Percentiles rank a stretch among this genome's conserved stretches.
These are phyloP conservation scores for Gymnocypris eckloni DNA, from an alignment of 2,797 vertebrate species.

Conservation along the genomic window DNA sequence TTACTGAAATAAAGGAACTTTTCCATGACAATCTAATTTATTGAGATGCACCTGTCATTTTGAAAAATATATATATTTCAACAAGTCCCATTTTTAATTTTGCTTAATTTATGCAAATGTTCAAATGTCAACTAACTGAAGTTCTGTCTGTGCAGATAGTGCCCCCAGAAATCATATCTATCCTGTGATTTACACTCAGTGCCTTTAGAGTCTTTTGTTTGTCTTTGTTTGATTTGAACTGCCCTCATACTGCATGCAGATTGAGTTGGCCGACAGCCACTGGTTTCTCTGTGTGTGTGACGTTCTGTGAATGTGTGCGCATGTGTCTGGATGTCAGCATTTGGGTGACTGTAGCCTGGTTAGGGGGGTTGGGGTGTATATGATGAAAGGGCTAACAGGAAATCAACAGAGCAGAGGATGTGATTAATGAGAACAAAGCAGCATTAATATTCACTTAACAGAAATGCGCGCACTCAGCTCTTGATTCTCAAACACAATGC, in stretches of 20 bases:
- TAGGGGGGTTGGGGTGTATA: conserved; percentile 47
- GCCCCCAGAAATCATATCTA: conserved; percentile 36
- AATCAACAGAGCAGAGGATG: conserved; percentile 63
- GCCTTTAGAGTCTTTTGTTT: conserved; percentile 63
- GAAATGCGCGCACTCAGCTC: conserved; percentile 27
- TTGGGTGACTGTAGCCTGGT: conserved; percentile 51
- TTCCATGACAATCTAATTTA: no score
- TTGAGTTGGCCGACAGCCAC: conserved; percentile 72
- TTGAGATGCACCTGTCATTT: no score
- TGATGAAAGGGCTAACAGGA: conserved; percentile 58
- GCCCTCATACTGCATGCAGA: conserved; percentile 67
- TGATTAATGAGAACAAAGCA: conserved; percentile 71
- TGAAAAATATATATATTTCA: no score
- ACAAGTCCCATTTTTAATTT: not conserved
- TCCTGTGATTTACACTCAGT: conserved; percentile 33
- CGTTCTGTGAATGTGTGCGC: conserved; percentile 32
- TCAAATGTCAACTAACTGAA: conserved; percentile 22
- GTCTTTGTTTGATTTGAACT: conserved; percentile 61
- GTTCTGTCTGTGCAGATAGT: conserved; percentile 20
- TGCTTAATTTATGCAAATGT: conserved; percentile 1
- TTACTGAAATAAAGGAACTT: no score
- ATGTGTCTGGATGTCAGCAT: conserved; percentile 46
- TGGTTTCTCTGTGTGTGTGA: conserved; percentile 46
- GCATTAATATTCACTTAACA: conserved; percentile 68
- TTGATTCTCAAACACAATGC: conserved; percentile 32